Percentiles rank a stretch among this genome's conserved stretches.
Evolutionary conservation across 37 sponge, comb jelly and placozoan species (phyloP).

Genomic region (Amphimedon queenslandica): DNA sequence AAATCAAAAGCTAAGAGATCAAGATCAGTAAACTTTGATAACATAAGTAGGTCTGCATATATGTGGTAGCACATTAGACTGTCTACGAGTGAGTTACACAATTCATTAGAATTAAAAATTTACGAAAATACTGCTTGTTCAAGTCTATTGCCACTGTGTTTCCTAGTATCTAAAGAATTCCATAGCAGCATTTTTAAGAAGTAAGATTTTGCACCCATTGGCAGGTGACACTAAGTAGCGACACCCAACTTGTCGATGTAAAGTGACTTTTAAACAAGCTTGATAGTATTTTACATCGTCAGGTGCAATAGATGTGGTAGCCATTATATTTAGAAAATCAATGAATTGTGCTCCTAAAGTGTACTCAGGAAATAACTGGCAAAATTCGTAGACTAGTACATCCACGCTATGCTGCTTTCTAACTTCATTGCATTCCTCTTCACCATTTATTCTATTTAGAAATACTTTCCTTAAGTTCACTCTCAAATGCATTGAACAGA

Average conservation of each 20-base stretch:
- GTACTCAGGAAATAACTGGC: conserved; percentile 16
- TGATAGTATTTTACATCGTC: neutral
- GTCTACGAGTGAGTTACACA: neutral
- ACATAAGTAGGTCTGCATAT: conserved; percentile 21
- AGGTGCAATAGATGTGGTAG: neutral
- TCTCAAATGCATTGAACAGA: conserved; percentile 61
- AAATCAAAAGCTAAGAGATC: neutral
- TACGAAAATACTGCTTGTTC: conserved; percentile 1
- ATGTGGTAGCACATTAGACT: conserved; percentile 16
- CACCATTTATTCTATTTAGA: conserved; percentile 1
- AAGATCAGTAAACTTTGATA: conserved; percentile 16
- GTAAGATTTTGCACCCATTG: conserved; percentile 30
- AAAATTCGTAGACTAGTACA: conserved; percentile 4
- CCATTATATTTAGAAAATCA: conserved; percentile 1
- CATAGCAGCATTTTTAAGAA: conserved; percentile 33
- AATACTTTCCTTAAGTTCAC: conserved; percentile 54
- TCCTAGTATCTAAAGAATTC: conserved; percentile 29
- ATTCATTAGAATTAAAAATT: neutral
- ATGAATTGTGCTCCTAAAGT: neutral
- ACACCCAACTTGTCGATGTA: conserved; percentile 40
- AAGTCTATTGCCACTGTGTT: conserved; percentile 14
- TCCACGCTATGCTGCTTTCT: neutral
- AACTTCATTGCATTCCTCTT: neutral
- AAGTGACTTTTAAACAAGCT: neutral
- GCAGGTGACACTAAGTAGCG: conserved; percentile 48